Percentiles rank a stretch among this genome's conserved stretches.
Conservation (phyloP, 2,888 invertebrate genomes). For the Drosophila monieri region DNA sequence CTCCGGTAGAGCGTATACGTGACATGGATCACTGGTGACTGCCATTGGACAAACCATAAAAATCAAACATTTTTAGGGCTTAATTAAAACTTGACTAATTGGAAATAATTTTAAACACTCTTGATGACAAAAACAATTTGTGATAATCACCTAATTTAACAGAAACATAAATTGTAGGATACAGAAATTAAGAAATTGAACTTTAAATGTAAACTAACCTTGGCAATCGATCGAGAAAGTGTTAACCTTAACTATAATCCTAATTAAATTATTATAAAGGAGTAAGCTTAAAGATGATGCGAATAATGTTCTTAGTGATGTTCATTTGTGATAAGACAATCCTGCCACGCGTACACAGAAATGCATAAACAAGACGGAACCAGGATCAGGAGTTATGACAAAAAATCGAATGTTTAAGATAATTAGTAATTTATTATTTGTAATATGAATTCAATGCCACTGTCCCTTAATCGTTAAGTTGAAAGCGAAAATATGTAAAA, state of each 20-base stretch:
- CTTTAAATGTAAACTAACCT: slow-evolving; percentile 47
- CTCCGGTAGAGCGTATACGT: slow-evolving; percentile 82
- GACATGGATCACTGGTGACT: slow-evolving; percentile 83
- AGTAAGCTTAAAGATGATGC: slow-evolving; percentile 51
- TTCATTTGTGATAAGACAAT: slow-evolving; percentile 70
- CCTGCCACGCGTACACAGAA: slow-evolving; percentile 56
- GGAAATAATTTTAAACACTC: slow-evolving; percentile 36
- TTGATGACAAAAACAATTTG: slow-evolving; percentile 64
- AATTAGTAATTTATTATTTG: slow-evolving; percentile 38
- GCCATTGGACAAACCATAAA: slow-evolving; percentile 27
- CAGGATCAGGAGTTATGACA: slow-evolving; percentile 43
- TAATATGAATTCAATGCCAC: slow-evolving; percentile 67
- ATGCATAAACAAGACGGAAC: slow-evolving; percentile 14
- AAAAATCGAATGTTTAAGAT: slow-evolving; percentile 28
- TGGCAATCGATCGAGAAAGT: slow-evolving; percentile 44
- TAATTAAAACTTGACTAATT: slow-evolving; percentile 49
- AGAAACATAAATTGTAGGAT: slow-evolving; percentile 32
- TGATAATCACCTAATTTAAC: slow-evolving; percentile 72
- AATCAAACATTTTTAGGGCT: slow-evolving; percentile 24
- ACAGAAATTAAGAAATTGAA: slow-evolving; percentile 42
- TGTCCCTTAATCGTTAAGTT: slow-evolving; percentile 51
- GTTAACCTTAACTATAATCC: slow-evolving; percentile 49
- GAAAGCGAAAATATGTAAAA: slow-evolving; percentile 24
- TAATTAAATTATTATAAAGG: slow-evolving; percentile 70
- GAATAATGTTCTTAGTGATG: slow-evolving; percentile 55